A percentile compares a stretch with the other conserved stretches of the same genome.
Conservation (phyloP, 53 echinoderm and acorn worm species). For the Paelopatides confundens region DNA sequence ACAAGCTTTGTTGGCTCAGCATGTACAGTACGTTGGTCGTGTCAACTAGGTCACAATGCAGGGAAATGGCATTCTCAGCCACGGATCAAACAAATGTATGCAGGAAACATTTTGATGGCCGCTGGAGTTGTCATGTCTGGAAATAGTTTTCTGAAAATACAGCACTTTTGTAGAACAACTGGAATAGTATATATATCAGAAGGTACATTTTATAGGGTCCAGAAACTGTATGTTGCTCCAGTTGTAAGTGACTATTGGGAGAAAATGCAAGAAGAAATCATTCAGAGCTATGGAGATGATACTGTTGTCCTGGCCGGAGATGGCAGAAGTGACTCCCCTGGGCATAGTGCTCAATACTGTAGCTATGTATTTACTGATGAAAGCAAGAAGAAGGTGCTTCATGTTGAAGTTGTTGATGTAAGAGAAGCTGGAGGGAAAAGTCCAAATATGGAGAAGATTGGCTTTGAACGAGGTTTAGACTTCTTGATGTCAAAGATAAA, state of each 20-base stretch:
- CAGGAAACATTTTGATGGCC: neutral
- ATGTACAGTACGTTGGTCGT: neutral
- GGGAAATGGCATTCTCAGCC: neutral
- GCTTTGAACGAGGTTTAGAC: constrained; percentile 5
- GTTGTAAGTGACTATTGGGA: too few species aligned
- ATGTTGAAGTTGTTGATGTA: constrained; percentile 27
- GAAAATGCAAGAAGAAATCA: too few species aligned
- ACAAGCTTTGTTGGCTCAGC: neutral
- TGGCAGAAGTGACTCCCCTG: too few species aligned
- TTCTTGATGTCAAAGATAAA: neutral
- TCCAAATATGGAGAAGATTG: constrained; percentile 53
- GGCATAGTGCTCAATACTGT: neutral
- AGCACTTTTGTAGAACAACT: neutral
- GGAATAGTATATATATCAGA: neutral
- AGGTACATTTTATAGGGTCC: constrained; percentile 12
- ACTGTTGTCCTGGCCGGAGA: too few species aligned
- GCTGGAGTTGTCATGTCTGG: neutral
- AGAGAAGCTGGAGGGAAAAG: constrained; percentile 40
- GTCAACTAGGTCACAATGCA: neutral
- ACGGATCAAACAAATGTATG: neutral
- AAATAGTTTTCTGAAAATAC: neutral
- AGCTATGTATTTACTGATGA: neutral
- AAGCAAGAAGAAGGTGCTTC: neutral
- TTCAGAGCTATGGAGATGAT: too few species aligned
- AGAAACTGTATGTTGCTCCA: neutral